phyloP scores from a whole-genome alignment of 2,888 invertebrate genomes.

The Melolontha melolontha region DNA sequence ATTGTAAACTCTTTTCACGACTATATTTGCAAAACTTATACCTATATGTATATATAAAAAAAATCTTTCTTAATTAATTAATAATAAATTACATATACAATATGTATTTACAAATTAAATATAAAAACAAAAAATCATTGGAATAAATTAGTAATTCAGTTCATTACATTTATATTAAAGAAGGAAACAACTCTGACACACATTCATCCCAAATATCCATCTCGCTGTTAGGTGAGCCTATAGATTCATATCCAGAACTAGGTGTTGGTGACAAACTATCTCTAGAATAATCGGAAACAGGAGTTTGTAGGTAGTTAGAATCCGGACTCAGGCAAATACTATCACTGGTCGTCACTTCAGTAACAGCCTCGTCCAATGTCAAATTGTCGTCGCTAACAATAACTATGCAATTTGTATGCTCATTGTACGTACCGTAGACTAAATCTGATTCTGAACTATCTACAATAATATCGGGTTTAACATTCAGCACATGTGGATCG shows the following conservation, averaged over 20 bases:
- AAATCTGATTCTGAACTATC: slow-evolving; percentile 67
- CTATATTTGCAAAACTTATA: slow-evolving; percentile 38
- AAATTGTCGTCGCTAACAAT: slow-evolving; percentile 75
- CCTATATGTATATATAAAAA: neutral
- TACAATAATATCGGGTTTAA: slow-evolving; percentile 11
- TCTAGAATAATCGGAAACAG: slow-evolving; percentile 35
- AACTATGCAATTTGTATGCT: slow-evolving; percentile 79
- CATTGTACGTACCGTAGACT: slow-evolving; percentile 79
- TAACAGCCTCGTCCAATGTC: slow-evolving; percentile 66
- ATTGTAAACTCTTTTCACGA: slow-evolving; percentile 16
- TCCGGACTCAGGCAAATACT: slow-evolving; percentile 49
- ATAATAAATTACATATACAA: neutral
- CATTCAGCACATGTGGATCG: slow-evolving; percentile 22
- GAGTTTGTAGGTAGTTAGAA: slow-evolving; percentile 17
- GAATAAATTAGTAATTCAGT: slow-evolving; percentile 22
- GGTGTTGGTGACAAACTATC: slow-evolving; percentile 57
- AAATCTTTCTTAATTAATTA: neutral
- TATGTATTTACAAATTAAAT: slow-evolving; percentile 16
- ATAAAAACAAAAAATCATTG: slow-evolving; percentile 5
- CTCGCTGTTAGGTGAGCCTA: slow-evolving; percentile 69
- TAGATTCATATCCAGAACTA: slow-evolving; percentile 77
- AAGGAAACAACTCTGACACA: slow-evolving; percentile 83
- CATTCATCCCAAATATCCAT: slow-evolving; percentile 80
- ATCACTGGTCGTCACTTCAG: slow-evolving; percentile 61
- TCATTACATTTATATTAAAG: slow-evolving; percentile 69